phyloP scores from a whole-genome alignment of 2,797 vertebrate genomes.

The Anguilla marmorata region DNA sequence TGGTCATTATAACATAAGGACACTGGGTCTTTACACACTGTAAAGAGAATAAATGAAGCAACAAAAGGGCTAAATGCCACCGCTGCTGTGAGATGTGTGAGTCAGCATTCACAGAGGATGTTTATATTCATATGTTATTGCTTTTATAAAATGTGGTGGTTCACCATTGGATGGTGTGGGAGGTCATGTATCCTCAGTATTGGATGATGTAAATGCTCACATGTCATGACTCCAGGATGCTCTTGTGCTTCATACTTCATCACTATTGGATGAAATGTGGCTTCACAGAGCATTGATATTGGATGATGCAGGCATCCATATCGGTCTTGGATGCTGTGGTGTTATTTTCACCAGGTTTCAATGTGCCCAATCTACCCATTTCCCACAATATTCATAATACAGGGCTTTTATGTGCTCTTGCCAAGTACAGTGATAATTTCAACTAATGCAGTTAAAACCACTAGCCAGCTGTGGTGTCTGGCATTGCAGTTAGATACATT shows the following conservation, averaged over 20 bases:
- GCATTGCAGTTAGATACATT: background rate
- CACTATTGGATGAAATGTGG: background rate
- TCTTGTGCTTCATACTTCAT: background rate
- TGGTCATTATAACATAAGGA: background rate
- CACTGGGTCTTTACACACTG: background rate
- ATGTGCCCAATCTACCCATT: background rate
- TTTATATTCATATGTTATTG: background rate
- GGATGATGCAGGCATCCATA: background rate
- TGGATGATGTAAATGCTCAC: background rate
- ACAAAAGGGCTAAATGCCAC: background rate
- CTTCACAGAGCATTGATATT: background rate
- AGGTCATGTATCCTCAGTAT: background rate
- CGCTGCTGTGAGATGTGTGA: no score
- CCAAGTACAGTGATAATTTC: background rate
- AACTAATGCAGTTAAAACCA: background rate
- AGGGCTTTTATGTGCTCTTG: background rate
- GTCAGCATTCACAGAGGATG: background rate
- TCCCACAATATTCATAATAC: background rate
- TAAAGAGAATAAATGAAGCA: background rate
- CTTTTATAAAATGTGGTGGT: background rate
- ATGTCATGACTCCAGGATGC: background rate
- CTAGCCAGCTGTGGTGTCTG: background rate
- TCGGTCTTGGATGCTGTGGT: background rate
- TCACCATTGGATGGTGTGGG: background rate
- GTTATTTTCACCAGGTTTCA: background rate